Conservation (phyloP, 1,140 invertebrate genomes). For the Ericerus pela region DNA sequence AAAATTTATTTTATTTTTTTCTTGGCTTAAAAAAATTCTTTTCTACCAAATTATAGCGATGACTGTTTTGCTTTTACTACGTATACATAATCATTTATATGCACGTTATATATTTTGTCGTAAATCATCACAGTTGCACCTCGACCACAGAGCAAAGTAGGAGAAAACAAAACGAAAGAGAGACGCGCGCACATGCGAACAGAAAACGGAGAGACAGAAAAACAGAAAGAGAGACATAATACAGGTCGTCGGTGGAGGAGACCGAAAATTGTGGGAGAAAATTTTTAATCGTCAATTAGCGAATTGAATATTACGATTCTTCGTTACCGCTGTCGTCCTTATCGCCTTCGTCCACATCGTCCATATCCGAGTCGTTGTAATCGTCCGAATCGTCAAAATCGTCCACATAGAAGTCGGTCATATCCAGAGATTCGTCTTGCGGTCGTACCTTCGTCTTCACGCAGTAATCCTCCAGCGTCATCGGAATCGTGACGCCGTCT, state of each 20-base stretch:
- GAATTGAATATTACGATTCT: slow-evolving; percentile 32
- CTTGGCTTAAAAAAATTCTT: no score
- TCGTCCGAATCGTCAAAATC: slow-evolving; percentile 71
- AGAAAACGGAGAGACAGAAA: background rate
- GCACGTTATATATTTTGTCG: no score
- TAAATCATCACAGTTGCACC: background rate
- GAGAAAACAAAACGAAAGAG: background rate
- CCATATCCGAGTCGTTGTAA: slow-evolving; percentile 40
- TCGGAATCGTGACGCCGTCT: slow-evolving; percentile 91
- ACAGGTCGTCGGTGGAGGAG: background rate
- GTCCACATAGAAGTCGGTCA: slow-evolving; percentile 87
- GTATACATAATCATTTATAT: no score
- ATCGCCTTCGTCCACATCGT: slow-evolving; percentile 41
- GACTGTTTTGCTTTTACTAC: no score
- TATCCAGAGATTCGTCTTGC: slow-evolving; percentile 59
- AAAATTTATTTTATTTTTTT: no score
- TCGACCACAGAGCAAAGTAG: background rate
- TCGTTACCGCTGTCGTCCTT: slow-evolving; percentile 68
- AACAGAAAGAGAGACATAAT: background rate
- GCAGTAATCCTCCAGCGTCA: slow-evolving; percentile 95
- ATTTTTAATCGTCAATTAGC: no score
- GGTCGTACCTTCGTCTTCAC: slow-evolving; percentile 77
- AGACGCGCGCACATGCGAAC: background rate
- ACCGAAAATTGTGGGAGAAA: no score
- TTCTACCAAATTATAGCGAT: no score